phyloP scores from a whole-genome alignment of 2,888 invertebrate genomes.

The Anorthoa munda region DNA sequence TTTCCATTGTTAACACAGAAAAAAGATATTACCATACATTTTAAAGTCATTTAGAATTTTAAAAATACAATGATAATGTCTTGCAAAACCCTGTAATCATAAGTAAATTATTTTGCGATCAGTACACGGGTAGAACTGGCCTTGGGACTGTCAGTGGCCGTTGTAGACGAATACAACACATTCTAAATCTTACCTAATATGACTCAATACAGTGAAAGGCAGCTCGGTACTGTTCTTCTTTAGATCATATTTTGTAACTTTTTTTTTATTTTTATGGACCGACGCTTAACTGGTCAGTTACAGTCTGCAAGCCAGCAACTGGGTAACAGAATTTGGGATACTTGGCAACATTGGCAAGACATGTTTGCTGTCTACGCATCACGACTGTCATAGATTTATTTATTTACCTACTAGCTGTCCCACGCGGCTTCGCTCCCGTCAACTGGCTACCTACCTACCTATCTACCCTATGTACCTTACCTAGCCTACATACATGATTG shows the following conservation, averaged over 20 bases:
- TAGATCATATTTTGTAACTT: no score
- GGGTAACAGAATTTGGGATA: no score
- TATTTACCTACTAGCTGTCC: no score
- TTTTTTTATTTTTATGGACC: neutral
- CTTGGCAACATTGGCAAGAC: no score
- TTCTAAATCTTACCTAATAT: constrained; percentile 45
- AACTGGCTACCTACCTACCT: no score
- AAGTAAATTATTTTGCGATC: constrained; percentile 34
- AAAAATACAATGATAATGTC: neutral
- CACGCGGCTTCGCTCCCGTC: no score
- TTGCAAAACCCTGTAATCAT: constrained; percentile 43
- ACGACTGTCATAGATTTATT: no score
- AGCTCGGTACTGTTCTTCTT: neutral
- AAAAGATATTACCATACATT: neutral
- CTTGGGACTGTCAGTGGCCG: constrained; percentile 23
- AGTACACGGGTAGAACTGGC: constrained; percentile 22
- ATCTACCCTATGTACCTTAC: no score
- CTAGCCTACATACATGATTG: no score
- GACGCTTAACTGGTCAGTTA: no score
- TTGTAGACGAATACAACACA: constrained; percentile 4
- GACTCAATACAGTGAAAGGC: constrained; percentile 34
- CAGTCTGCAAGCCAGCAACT: no score
- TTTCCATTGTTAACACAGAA: neutral
- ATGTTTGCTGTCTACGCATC: no score
- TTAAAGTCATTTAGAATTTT: neutral